Evolutionary conservation across 2,797 vertebrate species (phyloP).

Genomic region (Vultur gryphus): DNA sequence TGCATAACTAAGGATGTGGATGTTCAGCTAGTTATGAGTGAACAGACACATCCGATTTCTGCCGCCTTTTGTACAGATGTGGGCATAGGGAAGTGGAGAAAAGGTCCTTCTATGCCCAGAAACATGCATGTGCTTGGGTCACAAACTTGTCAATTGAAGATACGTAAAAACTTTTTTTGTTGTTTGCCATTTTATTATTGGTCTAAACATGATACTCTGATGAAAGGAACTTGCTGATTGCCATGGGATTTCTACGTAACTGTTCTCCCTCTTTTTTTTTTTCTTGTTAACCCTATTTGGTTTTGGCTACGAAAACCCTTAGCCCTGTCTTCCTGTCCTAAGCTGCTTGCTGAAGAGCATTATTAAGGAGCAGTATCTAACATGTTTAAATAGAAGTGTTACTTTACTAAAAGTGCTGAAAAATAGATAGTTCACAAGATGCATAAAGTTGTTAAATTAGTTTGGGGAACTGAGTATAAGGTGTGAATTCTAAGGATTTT

Average conservation of each 20-base stretch:
- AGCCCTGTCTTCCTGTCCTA: background rate
- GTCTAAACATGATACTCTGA: background rate
- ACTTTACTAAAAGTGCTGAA: background rate
- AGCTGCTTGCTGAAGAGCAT: background rate
- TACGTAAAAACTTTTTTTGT: accelerated
- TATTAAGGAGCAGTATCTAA: background rate
- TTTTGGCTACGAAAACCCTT: background rate
- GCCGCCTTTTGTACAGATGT: background rate
- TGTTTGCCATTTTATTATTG: background rate
- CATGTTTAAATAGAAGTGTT: background rate
- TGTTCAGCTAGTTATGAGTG: background rate
- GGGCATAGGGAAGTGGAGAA: background rate
- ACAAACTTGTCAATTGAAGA: background rate
- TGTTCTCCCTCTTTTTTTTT: background rate
- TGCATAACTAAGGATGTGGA: background rate
- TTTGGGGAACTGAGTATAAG: background rate
- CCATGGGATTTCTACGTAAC: accelerated
- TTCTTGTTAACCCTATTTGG: background rate
- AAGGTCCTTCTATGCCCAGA: background rate
- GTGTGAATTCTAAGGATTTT: background rate
- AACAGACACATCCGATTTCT: background rate
- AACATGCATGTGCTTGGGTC: background rate
- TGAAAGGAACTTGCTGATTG: background rate
- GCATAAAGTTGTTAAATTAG: background rate
- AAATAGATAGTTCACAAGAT: background rate